These are phyloP conservation scores for Hofmannophila pseudospretella DNA, from an alignment of 2,888 invertebrate genomes.

Conservation along the genomic window DNA sequence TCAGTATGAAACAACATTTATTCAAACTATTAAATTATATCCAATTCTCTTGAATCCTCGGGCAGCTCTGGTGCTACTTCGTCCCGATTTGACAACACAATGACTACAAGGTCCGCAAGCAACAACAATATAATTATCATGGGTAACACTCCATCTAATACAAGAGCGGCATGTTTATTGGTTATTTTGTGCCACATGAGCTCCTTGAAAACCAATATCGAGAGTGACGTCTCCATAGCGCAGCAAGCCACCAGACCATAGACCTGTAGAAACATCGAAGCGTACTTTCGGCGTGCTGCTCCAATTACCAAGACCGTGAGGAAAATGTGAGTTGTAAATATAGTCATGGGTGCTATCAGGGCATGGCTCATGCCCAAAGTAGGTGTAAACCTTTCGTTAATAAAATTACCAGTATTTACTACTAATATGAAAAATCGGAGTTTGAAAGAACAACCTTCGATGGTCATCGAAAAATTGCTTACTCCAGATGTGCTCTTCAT, in stretches of 20 bases:
- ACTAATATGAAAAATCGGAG: constrained; percentile 46
- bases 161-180: constrained; percentile 24
- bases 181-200: constrained; percentile 16
- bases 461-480: constrained; percentile 38
- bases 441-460: constrained; percentile 33
- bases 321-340: constrained; percentile 46
- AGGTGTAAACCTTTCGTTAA: constrained; percentile 48
- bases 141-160: constrained; percentile 52
- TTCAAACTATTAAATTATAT: neutral
- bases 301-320: constrained; percentile 36
- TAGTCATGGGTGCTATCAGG: constrained; percentile 42
- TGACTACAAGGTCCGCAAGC: constrained; percentile 42
- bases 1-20: too few relatives aligned
- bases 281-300: constrained; percentile 16
- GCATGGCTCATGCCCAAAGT: constrained; percentile 42
- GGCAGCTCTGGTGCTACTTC: constrained; percentile 2
- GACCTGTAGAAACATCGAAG: constrained; percentile 27
- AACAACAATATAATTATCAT: constrained; percentile 42
- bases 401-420: constrained; percentile 47
- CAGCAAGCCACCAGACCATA: constrained; percentile 44
- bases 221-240: constrained; percentile 32
- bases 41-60: neutral
- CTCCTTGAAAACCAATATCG: constrained; percentile 38
- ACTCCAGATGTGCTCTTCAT: constrained; percentile 29
- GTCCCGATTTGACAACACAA: constrained; percentile 37